Evolutionary conservation across 92 coral and sea anemone genomes (phyloP), one percentile per base, ranked within the genome.

Genomic region (Bergia sp.): DNA sequence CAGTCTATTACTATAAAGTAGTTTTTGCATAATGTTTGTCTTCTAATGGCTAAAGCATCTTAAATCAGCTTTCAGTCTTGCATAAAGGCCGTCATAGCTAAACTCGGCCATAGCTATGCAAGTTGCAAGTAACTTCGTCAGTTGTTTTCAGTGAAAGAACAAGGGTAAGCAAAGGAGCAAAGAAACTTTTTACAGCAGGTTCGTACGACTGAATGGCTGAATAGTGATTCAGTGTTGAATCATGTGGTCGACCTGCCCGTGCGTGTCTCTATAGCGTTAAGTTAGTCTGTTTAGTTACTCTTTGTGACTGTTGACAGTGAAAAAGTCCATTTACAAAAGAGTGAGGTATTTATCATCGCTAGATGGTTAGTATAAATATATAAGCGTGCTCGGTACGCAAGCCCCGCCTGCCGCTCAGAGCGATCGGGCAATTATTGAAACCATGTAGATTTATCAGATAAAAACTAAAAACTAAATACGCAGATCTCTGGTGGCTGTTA

Each of bases 351-450:
- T 82, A 37, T 84, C 87, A 84, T 29, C 87, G 74, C 65, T 37
- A 13, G 44, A 6, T 18, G 61, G 61, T 45, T 84, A 69, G 66
- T 44, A 50, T 71, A 72, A 84, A 69, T 38, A 84, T 9, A 84
- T 71, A 84, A 84, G 87, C 38, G 87, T 84, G 87, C 58, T 37
- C n/a, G 21, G 44, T 36, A 45, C 87, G 87, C 29, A 78, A 49
- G 83, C 18, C 49, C 40, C 57, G n/a, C 79, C 4, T 43, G 36
- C 58, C 53, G 80, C 80, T 16, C 65, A 16, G 0, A 57, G 65
- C 65, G 18, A 57, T 61, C 69, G 2, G 29, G 29, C 58, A 61
- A 61, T 23, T 23, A 15, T 47, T 11, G 58, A 53, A 2, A 18
- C 10, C 58, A 53, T 53, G 13, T 11, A 53, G 58, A 53, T 10